Evolutionary conservation across 2,113 vertebrate genomes (phyloP).

Genomic region (Dascyllus trimaculatus): DNA sequence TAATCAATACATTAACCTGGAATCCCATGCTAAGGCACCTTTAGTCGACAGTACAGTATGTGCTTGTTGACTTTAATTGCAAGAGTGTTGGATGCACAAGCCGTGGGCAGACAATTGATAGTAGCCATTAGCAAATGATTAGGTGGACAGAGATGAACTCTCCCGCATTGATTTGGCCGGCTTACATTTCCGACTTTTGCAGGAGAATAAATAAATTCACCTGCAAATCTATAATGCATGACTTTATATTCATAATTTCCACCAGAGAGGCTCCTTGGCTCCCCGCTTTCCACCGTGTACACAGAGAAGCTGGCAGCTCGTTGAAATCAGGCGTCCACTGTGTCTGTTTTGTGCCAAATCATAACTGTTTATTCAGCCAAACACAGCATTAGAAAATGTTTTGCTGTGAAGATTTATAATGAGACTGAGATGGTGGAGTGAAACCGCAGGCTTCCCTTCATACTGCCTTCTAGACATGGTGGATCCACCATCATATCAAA

Average conservation of each 20-base stretch:
- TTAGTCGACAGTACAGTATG: constrained; percentile 76
- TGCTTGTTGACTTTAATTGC: constrained; percentile 84
- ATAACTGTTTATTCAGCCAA: constrained; percentile 83
- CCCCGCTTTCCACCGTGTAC: constrained; percentile 69
- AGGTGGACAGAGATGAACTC: constrained; percentile 87
- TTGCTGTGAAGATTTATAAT: constrained; percentile 79
- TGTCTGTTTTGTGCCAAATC: constrained; percentile 78
- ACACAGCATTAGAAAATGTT: constrained; percentile 72
- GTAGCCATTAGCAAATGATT: constrained; percentile 88
- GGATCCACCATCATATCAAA: constrained; percentile 69
- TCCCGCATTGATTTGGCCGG: constrained; percentile 83
- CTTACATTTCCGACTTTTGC: constrained; percentile 86
- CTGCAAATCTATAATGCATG: constrained; percentile 84
- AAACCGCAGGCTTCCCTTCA: constrained; percentile 60
- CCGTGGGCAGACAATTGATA: constrained; percentile 85
- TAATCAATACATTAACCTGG: constrained; percentile 85
- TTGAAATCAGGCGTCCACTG: constrained; percentile 72
- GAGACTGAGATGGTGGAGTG: constrained; percentile 61
- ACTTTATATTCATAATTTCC: constrained; percentile 85
- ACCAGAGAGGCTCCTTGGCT: constrained; percentile 71
- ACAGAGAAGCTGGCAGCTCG: constrained; percentile 76
- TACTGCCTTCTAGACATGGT: constrained; percentile 53
- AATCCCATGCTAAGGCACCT: constrained; percentile 81
- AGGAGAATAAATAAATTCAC: constrained; percentile 85
- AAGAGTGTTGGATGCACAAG: constrained; percentile 69